Percentiles rank a stretch among this genome's conserved stretches.
These are phyloP conservation scores for Harpagus bidentatus DNA, from an alignment of 2,113 vertebrate species.

Conservation along the genomic window DNA sequence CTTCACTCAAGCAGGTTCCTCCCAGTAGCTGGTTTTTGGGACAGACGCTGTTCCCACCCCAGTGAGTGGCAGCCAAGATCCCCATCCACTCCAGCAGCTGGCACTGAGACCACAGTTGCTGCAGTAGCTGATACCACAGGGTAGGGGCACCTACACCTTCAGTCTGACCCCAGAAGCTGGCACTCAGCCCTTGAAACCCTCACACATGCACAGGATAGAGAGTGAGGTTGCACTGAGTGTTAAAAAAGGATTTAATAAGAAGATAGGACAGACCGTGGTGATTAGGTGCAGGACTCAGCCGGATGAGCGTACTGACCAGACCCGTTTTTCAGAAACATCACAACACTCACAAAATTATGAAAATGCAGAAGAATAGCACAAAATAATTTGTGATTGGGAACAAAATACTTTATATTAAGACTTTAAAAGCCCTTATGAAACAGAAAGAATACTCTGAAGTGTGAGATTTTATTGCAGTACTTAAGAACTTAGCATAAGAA, in stretches of 20 bases:
- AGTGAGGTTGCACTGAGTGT: neutral
- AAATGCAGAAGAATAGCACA: neutral
- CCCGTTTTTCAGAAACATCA: neutral
- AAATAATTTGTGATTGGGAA: neutral
- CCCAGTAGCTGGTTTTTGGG: neutral
- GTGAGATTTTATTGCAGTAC: neutral
- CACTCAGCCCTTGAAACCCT: neutral
- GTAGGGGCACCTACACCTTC: neutral
- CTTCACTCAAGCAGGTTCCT: neutral
- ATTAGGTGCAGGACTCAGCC: neutral
- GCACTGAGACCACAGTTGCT: neutral
- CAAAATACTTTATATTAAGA: neutral
- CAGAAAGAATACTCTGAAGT: neutral
- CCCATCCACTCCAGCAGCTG: neutral
- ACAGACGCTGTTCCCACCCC: neutral
- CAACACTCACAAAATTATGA: neutral
- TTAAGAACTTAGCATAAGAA: neutral
- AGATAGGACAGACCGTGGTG: neutral
- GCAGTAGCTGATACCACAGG: neutral
- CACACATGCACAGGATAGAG: neutral
- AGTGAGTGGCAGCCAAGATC: neutral
- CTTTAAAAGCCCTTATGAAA: neutral
- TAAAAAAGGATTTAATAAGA: neutral
- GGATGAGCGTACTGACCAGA: rapidly evolving
- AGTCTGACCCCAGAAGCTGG: neutral